A percentile compares a stretch with the other conserved stretches of the same genome.
Conservation (phyloP, 2,113 vertebrate genomes). For the Mesitornis unicolor region DNA sequence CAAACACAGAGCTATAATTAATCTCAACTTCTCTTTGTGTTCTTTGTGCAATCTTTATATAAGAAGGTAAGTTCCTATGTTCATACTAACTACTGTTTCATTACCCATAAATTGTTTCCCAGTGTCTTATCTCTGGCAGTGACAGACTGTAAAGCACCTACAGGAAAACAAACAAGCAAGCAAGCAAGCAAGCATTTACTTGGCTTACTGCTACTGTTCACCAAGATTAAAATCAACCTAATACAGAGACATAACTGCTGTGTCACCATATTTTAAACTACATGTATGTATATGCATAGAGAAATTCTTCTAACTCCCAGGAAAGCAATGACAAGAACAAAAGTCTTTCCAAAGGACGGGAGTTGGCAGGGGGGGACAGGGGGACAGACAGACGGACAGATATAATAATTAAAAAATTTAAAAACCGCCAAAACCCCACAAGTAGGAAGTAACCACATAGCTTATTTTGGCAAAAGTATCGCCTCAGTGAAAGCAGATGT, state of each 20-base stretch:
- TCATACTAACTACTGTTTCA: not conserved
- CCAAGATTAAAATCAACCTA: not conserved
- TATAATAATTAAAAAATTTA: too few relatives aligned
- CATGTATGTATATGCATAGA: rapidly evolving
- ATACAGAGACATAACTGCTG: not conserved
- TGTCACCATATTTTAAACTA: not conserved
- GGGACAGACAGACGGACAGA: too few relatives aligned
- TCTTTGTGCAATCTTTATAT: not conserved
- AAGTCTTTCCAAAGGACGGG: not conserved
- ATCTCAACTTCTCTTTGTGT: not conserved
- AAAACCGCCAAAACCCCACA: rapidly evolving
- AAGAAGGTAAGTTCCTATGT: not conserved
- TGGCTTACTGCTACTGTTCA: not conserved
- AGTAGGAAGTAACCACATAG: not conserved
- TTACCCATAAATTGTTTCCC: not conserved
- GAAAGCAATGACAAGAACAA: not conserved
- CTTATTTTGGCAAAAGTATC: not conserved
- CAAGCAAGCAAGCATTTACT: not conserved
- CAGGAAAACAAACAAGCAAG: not conserved
- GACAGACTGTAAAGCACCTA: not conserved
- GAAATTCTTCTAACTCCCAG: not conserved
- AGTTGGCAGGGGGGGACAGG: too few relatives aligned
- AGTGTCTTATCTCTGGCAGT: not conserved
- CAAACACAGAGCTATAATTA: not conserved
- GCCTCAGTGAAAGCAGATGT: not conserved